Evolutionary conservation across 2,797 vertebrate genomes (phyloP).

Genomic region (Lutjanus argentimaculatus): DNA sequence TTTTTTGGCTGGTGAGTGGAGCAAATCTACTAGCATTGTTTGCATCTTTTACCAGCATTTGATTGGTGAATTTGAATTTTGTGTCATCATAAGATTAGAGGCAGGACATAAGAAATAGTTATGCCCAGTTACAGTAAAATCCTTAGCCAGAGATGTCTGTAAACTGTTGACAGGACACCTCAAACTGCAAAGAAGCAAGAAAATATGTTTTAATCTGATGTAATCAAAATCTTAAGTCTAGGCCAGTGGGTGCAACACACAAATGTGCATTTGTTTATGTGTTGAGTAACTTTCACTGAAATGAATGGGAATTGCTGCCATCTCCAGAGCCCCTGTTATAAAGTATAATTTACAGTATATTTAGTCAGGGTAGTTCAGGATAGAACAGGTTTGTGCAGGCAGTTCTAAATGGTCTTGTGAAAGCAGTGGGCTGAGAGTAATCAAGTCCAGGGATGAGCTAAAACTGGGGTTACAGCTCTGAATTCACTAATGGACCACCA

Average conservation of each 20-base stretch:
- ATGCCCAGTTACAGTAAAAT: background rate
- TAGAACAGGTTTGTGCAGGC: background rate
- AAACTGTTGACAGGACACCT: background rate
- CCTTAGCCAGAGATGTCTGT: background rate
- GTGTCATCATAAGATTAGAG: no score
- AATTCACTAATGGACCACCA: constrained; percentile 73
- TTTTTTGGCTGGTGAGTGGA: no score
- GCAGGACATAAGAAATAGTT: background rate
- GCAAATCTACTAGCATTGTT: no score
- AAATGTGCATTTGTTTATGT: background rate
- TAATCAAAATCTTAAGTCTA: background rate
- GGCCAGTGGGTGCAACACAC: background rate
- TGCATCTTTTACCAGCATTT: no score
- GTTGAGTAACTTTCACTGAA: constrained; percentile 4
- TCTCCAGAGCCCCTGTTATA: background rate
- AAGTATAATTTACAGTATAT: background rate
- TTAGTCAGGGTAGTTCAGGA: background rate
- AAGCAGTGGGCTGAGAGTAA: constrained; percentile 27
- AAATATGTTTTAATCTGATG: background rate
- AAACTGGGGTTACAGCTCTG: constrained; percentile 58
- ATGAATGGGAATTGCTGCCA: background rate
- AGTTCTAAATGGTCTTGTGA: constrained; percentile 14
- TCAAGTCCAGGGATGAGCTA: constrained; percentile 48
- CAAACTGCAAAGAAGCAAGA: constrained; percentile 3
- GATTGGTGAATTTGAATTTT: no score